phyloP scores from a whole-genome alignment of 2,888 invertebrate genomes.

The Drosophila hamatofila region DNA sequence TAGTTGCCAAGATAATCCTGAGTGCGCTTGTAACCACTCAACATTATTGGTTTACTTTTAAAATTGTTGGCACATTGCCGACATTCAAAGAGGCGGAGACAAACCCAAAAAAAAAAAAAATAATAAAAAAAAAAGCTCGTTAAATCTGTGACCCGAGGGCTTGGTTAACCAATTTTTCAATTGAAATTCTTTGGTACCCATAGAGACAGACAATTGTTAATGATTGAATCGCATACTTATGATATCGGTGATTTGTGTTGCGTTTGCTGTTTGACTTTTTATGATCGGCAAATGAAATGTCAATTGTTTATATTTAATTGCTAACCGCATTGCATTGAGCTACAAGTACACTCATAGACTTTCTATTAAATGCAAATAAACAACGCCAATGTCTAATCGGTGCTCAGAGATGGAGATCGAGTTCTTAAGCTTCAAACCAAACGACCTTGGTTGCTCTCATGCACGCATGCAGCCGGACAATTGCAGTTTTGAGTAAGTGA shows the following conservation, averaged over 20 bases:
- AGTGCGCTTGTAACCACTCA: conserved; percentile 15
- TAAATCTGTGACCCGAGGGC: conserved; percentile 69
- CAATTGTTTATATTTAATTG: conserved; percentile 66
- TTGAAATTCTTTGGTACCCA: conserved; percentile 61
- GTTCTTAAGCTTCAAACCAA: conserved; percentile 59
- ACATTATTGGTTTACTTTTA: conserved; percentile 21
- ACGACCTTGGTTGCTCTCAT: conserved; percentile 61
- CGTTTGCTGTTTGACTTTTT: conserved; percentile 28
- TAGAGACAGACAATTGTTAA: conserved; percentile 52
- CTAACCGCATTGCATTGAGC: conserved; percentile 62
- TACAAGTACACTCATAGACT: conserved; percentile 52
- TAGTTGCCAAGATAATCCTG: conserved; percentile 34
- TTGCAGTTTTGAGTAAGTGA: conserved; percentile 23
- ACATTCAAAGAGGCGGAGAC: conserved; percentile 47
- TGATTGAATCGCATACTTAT: conserved; percentile 69
- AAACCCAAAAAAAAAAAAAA: conserved; percentile 45
- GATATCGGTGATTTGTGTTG: conserved; percentile 38
- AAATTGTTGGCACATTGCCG: conserved; percentile 39
- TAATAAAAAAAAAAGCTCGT: conserved; percentile 59
- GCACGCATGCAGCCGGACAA: conserved; percentile 21
- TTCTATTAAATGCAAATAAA: conserved; percentile 73
- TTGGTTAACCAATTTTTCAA: conserved; percentile 66
- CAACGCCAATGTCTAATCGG: conserved; percentile 43
- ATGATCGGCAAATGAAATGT: conserved; percentile 56
- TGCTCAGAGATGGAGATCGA: conserved; percentile 36